Evolutionary conservation across 1,140 invertebrate genomes (phyloP).

Genomic region (Halesus radiatus): DNA sequence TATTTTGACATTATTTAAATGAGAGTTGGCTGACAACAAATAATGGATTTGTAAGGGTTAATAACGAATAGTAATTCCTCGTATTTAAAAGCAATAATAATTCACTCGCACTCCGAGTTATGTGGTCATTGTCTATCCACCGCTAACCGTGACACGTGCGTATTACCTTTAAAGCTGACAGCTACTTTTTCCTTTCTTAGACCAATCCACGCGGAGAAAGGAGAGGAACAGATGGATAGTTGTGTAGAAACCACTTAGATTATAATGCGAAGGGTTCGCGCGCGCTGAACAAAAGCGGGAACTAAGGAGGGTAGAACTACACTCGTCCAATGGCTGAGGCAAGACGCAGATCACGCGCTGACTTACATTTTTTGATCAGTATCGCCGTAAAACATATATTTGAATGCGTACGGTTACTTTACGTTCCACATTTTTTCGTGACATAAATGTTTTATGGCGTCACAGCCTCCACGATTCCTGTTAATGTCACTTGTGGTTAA

Average conservation of each 20-base stretch:
- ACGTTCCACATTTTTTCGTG: background rate
- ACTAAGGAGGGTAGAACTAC: too few relatives aligned
- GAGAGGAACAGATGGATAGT: background rate
- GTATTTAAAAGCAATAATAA: too few relatives aligned
- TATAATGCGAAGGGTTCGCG: background rate
- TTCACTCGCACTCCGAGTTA: too few relatives aligned
- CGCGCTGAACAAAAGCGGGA: background rate
- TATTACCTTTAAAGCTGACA: background rate
- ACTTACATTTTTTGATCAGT: background rate
- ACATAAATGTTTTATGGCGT: background rate
- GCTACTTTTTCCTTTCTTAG: background rate
- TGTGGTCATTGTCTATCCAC: background rate
- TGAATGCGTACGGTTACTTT: background rate
- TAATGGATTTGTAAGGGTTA: too few relatives aligned
- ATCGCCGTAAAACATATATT: background rate
- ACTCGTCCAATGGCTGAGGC: too few relatives aligned
- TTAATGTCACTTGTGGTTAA: too few relatives aligned
- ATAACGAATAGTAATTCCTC: too few relatives aligned
- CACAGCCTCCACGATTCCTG: background rate
- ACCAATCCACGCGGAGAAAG: background rate
- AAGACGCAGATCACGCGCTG: conserved; percentile 4
- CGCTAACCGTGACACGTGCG: background rate
- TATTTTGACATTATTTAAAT: too few relatives aligned
- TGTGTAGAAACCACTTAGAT: background rate
- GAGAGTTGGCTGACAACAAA: too few relatives aligned